Percentiles rank a stretch among this genome's conserved stretches.
Evolutionary conservation across 2,888 invertebrate species (phyloP).

Genomic region (Eledona agricola): DNA sequence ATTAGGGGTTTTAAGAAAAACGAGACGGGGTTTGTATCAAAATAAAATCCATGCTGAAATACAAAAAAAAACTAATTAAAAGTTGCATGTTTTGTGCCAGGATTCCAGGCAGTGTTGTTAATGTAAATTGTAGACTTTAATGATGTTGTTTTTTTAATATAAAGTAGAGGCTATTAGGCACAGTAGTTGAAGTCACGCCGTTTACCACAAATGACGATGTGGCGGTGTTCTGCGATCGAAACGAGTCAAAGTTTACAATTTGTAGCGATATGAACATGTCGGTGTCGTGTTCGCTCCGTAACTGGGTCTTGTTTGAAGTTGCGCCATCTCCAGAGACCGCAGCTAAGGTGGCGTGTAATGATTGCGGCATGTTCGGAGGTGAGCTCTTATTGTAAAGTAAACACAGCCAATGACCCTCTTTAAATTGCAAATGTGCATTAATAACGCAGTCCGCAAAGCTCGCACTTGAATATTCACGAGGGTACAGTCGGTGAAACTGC

Average conservation of each 20-base stretch:
- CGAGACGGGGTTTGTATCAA: no score
- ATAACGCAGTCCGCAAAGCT: conserved; percentile 51
- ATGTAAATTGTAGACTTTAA: conserved; percentile 13
- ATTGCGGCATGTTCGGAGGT: conserved; percentile 47
- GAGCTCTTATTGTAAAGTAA: conserved; percentile 54
- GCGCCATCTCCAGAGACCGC: conserved; percentile 29
- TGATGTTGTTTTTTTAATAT: conserved; percentile 30
- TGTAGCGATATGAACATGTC: conserved; percentile 10
- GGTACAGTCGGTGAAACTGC: conserved; percentile 23
- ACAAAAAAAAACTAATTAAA: neutral
- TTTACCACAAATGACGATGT: no score
- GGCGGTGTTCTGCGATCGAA: conserved; percentile 17
- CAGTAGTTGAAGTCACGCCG: conserved; percentile 19
- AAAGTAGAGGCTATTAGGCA: conserved; percentile 20
- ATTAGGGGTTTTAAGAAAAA: no score
- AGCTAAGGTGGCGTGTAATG: conserved; percentile 39
- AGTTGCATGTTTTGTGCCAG: neutral
- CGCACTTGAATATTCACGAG: conserved; percentile 47
- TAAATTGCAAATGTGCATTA: conserved; percentile 58
- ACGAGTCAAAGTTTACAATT: conserved; percentile 21
- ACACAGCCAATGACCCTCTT: conserved; percentile 57
- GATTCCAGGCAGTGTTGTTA: conserved; percentile 9
- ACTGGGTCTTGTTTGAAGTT: conserved; percentile 29
- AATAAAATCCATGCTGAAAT: no score
- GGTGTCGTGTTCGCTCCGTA: conserved; percentile 9